Percentiles rank a stretch among this genome's conserved stretches.
Conservation (phyloP, 2,888 invertebrate genomes). For the Himalopsyche japonica region DNA sequence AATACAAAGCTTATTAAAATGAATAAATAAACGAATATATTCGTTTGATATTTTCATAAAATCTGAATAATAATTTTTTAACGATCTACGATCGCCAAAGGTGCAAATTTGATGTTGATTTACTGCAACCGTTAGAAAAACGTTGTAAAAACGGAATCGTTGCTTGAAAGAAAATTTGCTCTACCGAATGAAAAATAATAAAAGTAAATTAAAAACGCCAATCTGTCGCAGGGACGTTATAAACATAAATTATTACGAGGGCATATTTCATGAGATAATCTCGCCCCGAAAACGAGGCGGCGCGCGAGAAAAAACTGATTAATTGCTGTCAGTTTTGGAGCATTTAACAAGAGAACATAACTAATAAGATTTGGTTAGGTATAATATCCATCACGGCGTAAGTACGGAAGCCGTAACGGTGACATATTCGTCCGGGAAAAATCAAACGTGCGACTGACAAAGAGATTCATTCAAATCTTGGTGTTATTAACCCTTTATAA, state of each 20-base stretch:
- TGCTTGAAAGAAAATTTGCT: conserved; percentile 26
- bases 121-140: background rate
- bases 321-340: conserved; percentile 36
- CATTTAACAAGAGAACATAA: conserved; percentile 39
- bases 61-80: background rate
- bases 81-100: background rate
- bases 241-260: conserved; percentile 34
- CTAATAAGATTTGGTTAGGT: conserved; percentile 34
- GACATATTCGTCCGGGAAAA: conserved; percentile 27
- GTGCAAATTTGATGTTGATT: background rate
- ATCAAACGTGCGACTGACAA: background rate
- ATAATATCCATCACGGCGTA: conserved; percentile 37
- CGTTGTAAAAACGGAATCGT: background rate
- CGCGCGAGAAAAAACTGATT: conserved; percentile 31
- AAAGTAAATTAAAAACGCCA: background rate
- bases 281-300: conserved; percentile 17
- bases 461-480: background rate
- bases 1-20: no score
- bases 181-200: conserved; percentile 24
- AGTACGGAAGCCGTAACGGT: conserved; percentile 21
- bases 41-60: no score
- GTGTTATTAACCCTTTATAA: background rate
- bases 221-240: conserved; percentile 28
- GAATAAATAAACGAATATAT: no score
- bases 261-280: conserved; percentile 39